These are phyloP conservation scores for Chrysolina oricalcia DNA, from an alignment of 2,888 invertebrate species.

Conservation along the genomic window DNA sequence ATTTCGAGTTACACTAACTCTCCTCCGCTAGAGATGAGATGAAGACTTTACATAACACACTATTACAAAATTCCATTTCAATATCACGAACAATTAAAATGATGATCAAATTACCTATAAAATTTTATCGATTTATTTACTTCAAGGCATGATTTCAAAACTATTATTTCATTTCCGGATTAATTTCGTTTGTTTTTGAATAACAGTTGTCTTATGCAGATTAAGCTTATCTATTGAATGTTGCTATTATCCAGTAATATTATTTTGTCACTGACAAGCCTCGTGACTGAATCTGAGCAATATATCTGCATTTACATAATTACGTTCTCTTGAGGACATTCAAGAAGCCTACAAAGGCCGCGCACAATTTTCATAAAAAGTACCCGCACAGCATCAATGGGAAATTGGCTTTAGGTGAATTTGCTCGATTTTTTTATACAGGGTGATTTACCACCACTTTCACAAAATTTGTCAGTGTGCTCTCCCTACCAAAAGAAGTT, in stretches of 20 bases:
- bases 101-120: background rate
- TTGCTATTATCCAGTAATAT: background rate
- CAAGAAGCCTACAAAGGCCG: background rate
- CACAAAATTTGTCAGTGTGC: too few relatives aligned
- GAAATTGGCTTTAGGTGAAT: too few relatives aligned
- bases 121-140: background rate
- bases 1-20: constrained; percentile 40
- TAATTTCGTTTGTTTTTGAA: background rate
- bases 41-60: constrained; percentile 4
- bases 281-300: background rate
- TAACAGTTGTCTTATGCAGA: background rate
- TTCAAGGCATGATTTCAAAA: background rate
- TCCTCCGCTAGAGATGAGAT: constrained; percentile 27
- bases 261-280: background rate
- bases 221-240: background rate
- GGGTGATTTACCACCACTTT: too few relatives aligned
- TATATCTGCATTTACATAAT: background rate
- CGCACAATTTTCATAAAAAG: too few relatives aligned
- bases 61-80: background rate
- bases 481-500: too few relatives aligned
- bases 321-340: background rate
- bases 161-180: background rate
- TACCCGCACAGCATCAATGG: too few relatives aligned
- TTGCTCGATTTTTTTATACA: too few relatives aligned
- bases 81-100: constrained; percentile 22